Percentiles rank a stretch among this genome's conserved stretches.
These are phyloP conservation scores for Zoanthus sociatus DNA, from an alignment of 92 coral and sea anemone species.

Conservation along the genomic window DNA sequence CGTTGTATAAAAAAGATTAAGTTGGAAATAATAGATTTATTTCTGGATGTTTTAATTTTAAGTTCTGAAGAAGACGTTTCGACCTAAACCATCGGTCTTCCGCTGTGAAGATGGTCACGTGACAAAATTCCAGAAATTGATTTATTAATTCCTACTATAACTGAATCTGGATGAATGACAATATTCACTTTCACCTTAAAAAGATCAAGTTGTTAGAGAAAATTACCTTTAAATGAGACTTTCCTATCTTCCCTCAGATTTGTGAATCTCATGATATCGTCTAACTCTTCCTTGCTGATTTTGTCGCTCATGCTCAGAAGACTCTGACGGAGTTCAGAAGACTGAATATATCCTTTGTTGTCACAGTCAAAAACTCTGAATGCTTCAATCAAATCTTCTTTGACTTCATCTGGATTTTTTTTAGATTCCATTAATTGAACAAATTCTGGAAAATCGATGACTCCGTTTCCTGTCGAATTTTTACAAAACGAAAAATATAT, in stretches of 20 bases:
- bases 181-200: background rate
- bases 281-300: constrained; percentile 66
- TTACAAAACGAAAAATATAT: background rate
- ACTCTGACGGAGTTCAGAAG: constrained; percentile 75
- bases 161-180: background rate
- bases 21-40: background rate
- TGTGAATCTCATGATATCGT: constrained; percentile 57
- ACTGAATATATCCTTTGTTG: constrained; percentile 75
- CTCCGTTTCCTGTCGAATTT: constrained; percentile 71
- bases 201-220: background rate
- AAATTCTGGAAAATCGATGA: constrained; percentile 76
- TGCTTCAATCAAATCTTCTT: constrained; percentile 69
- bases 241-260: constrained; percentile 63
- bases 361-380: constrained; percentile 78
- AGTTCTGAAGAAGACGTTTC: too few species aligned
- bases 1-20: background rate
- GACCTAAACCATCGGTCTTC: too few species aligned
- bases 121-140: too few species aligned
- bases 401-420: constrained; percentile 73
- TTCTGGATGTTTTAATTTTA: too few species aligned
- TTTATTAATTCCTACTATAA: too few species aligned
- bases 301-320: constrained; percentile 72
- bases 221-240: constrained; percentile 67
- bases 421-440: constrained; percentile 62
- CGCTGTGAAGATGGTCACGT: too few species aligned